Base-by-base conservation (phyloP, 2,797 vertebrate species). In the Anniella stebbinsi region DNA sequence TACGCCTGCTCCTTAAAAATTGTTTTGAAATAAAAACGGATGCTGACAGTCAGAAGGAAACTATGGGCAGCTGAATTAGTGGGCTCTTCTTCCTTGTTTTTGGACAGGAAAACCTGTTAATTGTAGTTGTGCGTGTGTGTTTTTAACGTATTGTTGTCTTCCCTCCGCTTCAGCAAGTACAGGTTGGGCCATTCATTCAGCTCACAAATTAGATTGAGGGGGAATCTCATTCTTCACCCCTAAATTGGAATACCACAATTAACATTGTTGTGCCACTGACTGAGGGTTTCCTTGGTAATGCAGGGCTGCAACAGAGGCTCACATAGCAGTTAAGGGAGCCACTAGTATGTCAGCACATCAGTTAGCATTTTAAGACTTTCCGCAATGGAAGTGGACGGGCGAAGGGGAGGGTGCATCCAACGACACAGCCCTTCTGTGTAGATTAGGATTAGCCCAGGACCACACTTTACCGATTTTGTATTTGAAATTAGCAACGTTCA, bases 161-260 rank as follows among this genome's bases (percentile, higher is more conserved):
- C 54, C 51, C 36, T 80, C 78, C 67, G 80, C 25, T 84, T 41
- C 87, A 87, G 86, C 89, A 92, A 91, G 54, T 86, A 88, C 87
- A 69, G 57, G 77, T 89, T 72, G 17, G 57, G 73, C 75, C 67
- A 86, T 48, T 92, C 82, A n/a, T 57, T 84, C 80, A 60, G 72
- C 72, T 82, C 60, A n/a, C 89, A 89, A 93, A 77, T 28, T 36
- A 90, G 84, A 90, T 28, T 91, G 92, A 66, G 78, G 69, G 80
- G 54, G 72, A 81, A 82, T 81, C 84, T 87, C 87, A 17, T 57
- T 93, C 73, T 70, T 89, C 63, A 82, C 91, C 3, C 86, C 3
- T 87, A 88, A 80, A 63, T 78, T 87, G 72, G 60, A 90, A 78
- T 93, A 90, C 72, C 83, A 54, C 80, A 92, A 89, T 92, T 84